Evolutionary conservation across 2,113 vertebrate species (phyloP), one percentile per base, ranked within the genome.

Genomic region (Nycticebus coucang): DNA sequence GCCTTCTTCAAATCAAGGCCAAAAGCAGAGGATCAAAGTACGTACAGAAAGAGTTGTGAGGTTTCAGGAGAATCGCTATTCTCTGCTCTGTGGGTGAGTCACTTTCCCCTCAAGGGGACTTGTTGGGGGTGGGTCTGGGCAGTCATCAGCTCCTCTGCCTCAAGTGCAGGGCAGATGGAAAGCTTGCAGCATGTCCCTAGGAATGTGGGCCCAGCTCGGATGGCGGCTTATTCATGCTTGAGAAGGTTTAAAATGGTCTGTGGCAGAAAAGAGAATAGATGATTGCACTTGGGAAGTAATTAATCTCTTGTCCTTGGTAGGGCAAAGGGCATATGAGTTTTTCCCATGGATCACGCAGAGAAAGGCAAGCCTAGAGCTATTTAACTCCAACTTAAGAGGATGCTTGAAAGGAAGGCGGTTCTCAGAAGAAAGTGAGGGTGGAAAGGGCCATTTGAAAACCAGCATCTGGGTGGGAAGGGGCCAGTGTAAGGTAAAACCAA

Each of bases 161-260:
- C 81, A 96, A 89, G 69, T 26, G 74, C 21, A 80, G 74, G 89
- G 45, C 71, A 84, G 91, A 86, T 75, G 62, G 68, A 93, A 30
- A 75, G 24, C 28, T 79, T 74, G 84, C 95, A 82, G 35, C 10
- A 24, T 57, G 88, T 82, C 92, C 37, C 45, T 91, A 66, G 71
- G 85, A 77, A 55, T 94, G 69, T 60, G 37, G 59, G 33, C 71
- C 75, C n/a, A 37, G 91, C 68, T 95, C 85, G 55, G 30, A 89
- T 35, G 53, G 22, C 78, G 41, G 57, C 64, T 82, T 95, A 89
- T 74, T 91, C 35, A 55, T 89, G 55, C 15, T 85, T 82, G 72
- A 88, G 18, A 91, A 92, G 30, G 30, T 91, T 84, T 72, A 78
- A 89, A 87, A 45, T 66, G 26, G 68, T 89, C 71, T 69, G 10